These are phyloP conservation scores for Sarcophaga subvicina DNA, from an alignment of 2,888 invertebrate genomes.

Conservation along the genomic window DNA sequence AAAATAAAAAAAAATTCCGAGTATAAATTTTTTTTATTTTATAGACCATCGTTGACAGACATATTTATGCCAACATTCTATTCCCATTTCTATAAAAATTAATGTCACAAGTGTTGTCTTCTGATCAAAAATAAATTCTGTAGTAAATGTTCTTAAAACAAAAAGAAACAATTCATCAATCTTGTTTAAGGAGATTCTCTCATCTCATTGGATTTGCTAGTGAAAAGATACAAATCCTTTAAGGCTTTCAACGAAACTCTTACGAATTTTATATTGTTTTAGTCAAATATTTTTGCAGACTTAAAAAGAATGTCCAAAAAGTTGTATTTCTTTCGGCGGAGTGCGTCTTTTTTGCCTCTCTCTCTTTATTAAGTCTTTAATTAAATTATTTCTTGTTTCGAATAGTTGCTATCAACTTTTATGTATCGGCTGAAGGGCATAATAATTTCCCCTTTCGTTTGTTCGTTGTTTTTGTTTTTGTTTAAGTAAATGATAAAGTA, in stretches of 20 bases:
- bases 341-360: not conserved
- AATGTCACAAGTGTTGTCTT: too few species aligned
- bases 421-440: not conserved
- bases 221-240: not conserved
- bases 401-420: not conserved
- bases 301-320: not conserved
- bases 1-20: too few species aligned
- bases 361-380: conserved; percentile 16
- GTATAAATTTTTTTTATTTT: too few species aligned
- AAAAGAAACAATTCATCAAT: not conserved
- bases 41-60: too few species aligned
- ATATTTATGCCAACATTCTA: too few species aligned
- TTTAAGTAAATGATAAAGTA: not conserved
- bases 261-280: not conserved
- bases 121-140: too few species aligned
- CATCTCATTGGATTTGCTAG: not conserved
- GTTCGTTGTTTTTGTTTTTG: not conserved
- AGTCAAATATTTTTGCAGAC: not conserved
- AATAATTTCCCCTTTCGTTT: not conserved
- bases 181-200: not conserved
- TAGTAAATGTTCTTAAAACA: too few species aligned
- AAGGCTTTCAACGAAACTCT: not conserved
- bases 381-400: conserved; percentile 23
- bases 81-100: too few species aligned
- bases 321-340: too few species aligned